Base-by-base conservation (phyloP, 2,888 invertebrate species). In the Altica lythri region DNA sequence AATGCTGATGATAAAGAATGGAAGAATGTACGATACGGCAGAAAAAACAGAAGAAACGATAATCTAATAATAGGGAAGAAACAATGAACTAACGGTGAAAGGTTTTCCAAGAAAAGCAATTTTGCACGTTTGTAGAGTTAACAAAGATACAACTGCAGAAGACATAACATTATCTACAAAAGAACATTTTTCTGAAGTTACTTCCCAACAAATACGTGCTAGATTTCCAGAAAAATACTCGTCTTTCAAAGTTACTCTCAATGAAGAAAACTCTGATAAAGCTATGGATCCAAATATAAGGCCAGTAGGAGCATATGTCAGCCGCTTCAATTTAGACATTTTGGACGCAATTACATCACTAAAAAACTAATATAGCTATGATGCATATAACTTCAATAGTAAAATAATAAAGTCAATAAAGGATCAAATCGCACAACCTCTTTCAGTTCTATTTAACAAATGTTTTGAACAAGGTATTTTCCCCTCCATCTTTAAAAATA, bases 281-380 rank as follows among this genome's bases (percentile, higher is more conserved):
- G 49, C 49, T 13, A 38, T 8, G 38, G 13, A 12, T 3, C 40
- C 49, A 1, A 14, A 29, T 2, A 29, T 22, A 2, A 40, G 49
- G 49, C 49, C 49, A 9, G 19, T 6, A 16, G 49, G 49, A 22
- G 37, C 37, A 3, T 48, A 37, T 19, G 38, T 48, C 2, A 48
- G 27, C 16, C 8, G 22, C 8, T 22, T 22, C 8, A 22, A 22
- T 5, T 22, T 22, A n/a, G n/a, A n/a, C n/a, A n/a, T n/a, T n/a
- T n/a, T n/a, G n/a, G n/a, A n/a, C n/a, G n/a, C n/a, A n/a, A n/a
- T n/a, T n/a, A n/a, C n/a, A n/a, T n/a, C n/a, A n/a, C n/a, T n/a
- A n/a, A n/a, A n/a, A n/a, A n/a, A n/a, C n/a, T n/a, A n/a, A n/a
- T n/a, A n/a, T n/a, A n/a, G n/a, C n/a, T n/a, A n/a, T n/a, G n/a